phyloP scores from a whole-genome alignment of 1,140 invertebrate species.

The Camponotus pennsylvanicus region DNA sequence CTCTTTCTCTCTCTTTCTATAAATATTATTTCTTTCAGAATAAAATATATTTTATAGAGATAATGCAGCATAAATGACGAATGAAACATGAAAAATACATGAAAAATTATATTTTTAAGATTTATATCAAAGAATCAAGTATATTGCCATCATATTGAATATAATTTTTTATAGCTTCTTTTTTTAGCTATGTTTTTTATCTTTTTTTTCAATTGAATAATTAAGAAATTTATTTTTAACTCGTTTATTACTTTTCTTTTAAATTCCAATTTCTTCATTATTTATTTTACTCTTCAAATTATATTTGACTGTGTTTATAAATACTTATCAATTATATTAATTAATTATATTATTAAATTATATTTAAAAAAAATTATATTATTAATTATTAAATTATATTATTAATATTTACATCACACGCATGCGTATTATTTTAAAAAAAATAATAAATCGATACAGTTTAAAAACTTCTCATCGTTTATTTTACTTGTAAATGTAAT shows the following conservation, averaged over 20 bases:
- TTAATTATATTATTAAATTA: too few species aligned
- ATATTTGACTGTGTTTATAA: background rate
- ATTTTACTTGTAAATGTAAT: background rate
- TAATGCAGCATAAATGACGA: background rate
- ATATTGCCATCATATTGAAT: too few species aligned
- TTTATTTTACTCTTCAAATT: background rate
- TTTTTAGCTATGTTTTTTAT: background rate
- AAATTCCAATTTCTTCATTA: background rate
- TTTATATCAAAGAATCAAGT: slow-evolving; percentile 10
- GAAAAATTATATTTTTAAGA: slow-evolving; percentile 5
- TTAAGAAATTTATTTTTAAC: background rate
- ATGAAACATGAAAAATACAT: background rate
- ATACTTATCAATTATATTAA: background rate
- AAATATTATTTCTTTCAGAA: too few species aligned
- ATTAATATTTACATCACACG: background rate
- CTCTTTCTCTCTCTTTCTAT: background rate
- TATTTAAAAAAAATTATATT: too few species aligned
- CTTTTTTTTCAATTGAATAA: background rate
- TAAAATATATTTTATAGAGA: background rate
- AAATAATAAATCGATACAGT: background rate
- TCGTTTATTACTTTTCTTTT: background rate
- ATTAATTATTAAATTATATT: too few species aligned
- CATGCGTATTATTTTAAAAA: background rate
- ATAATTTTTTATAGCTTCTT: background rate
- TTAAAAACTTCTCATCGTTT: background rate